These are phyloP conservation scores for Macroglossus sobrinus DNA, from an alignment of 2,113 vertebrate genomes.

Conservation along the genomic window DNA sequence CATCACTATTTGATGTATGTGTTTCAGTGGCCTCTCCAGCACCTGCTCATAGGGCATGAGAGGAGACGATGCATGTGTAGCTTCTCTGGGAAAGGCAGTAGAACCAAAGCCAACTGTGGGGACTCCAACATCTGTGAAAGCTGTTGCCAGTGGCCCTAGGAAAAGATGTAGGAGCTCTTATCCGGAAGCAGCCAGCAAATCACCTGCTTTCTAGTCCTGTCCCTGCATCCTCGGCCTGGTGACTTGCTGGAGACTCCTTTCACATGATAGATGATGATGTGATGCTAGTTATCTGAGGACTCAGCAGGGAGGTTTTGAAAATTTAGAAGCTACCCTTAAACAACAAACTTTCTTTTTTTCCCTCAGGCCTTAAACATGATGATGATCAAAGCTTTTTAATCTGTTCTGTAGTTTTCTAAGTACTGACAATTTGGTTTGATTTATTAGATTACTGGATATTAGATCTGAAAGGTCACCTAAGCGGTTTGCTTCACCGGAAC, in stretches of 20 bases:
- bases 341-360: neutral
- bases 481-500: neutral
- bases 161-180: neutral
- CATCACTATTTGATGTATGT: accelerated
- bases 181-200: neutral
- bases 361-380: neutral
- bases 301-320: neutral
- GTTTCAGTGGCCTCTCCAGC: neutral
- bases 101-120: neutral
- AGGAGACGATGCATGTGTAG: accelerated
- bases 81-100: neutral
- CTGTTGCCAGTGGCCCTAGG: neutral
- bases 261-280: neutral
- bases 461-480: neutral
- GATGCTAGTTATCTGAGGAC: neutral
- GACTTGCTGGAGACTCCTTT: accelerated
- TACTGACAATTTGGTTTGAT: neutral
- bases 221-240: accelerated
- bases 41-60: neutral
- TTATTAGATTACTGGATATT: neutral
- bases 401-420: neutral
- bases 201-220: accelerated
- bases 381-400: neutral
- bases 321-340: neutral
- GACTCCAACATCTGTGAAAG: neutral